These are phyloP conservation scores for Diceros bicornis DNA, from an alignment of 2,797 vertebrate genomes.

Conservation along the genomic window DNA sequence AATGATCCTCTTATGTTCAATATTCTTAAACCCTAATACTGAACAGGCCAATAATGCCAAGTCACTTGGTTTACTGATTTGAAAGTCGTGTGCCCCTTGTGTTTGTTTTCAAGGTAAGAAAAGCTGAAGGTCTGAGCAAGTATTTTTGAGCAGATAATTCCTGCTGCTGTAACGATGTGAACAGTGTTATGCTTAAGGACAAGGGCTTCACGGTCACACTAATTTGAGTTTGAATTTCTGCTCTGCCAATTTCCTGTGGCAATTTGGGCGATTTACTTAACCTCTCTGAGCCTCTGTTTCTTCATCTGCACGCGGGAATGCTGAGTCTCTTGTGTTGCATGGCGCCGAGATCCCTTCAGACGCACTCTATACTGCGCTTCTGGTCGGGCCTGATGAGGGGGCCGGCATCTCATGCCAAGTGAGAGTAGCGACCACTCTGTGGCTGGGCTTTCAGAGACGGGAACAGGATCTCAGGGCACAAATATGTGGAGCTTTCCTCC, in stretches of 20 bases:
- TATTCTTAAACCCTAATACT: background rate
- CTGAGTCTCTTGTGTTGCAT: background rate
- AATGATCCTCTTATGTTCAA: background rate
- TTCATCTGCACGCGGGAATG: background rate
- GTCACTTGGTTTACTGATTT: background rate
- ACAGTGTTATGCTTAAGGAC: background rate
- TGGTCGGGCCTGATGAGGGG: background rate
- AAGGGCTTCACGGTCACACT: background rate
- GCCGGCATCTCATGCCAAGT: background rate
- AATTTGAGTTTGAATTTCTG: background rate
- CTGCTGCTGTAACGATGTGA: background rate
- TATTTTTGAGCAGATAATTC: background rate
- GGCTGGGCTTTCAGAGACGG: background rate
- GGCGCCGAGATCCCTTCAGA: background rate
- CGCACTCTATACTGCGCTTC: background rate
- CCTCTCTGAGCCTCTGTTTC: background rate
- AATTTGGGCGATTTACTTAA: background rate
- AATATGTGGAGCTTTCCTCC: background rate
- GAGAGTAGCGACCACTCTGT: background rate
- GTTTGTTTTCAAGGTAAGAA: constrained; percentile 10
- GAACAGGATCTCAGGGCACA: background rate
- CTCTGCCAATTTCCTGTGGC: background rate
- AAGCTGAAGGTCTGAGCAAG: background rate
- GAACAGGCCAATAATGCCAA: background rate
- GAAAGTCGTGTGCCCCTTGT: background rate